Conservation (phyloP, 2,113 vertebrate genomes). For the Thomomys bottae region DNA sequence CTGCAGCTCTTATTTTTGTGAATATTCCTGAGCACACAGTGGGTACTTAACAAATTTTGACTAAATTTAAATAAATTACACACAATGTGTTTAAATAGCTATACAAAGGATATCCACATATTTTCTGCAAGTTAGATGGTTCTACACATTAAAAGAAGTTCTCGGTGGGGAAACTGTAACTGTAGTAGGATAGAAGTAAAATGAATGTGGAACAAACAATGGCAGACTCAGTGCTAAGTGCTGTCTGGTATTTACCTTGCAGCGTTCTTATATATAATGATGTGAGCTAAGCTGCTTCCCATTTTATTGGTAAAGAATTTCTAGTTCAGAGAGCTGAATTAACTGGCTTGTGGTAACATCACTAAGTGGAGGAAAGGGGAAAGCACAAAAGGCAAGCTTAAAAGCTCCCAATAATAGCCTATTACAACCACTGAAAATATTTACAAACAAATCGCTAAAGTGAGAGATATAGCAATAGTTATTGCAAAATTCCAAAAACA, state of each 20-base stretch:
- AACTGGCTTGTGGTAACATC: not conserved
- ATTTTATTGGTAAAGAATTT: not conserved
- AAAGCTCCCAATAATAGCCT: not conserved
- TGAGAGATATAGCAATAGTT: not conserved
- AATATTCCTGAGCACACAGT: not conserved
- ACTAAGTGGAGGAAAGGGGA: not conserved
- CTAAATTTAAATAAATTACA: conserved; percentile 19
- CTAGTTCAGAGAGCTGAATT: not conserved
- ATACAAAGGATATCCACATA: no score
- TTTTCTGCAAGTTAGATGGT: not conserved
- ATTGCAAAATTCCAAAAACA: not conserved
- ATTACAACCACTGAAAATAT: not conserved
- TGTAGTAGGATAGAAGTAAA: not conserved
- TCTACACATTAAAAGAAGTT: not conserved
- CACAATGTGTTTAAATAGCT: not conserved
- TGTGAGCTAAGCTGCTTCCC: not conserved
- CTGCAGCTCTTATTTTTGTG: not conserved
- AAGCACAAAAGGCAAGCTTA: not conserved
- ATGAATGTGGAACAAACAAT: not conserved
- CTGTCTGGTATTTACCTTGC: not conserved
- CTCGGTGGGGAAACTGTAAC: not conserved
- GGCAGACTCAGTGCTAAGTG: not conserved
- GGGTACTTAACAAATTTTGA: not conserved
- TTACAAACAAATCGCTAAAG: not conserved
- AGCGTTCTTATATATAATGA: not conserved